phyloP scores from a whole-genome alignment of 2,888 invertebrate genomes.

The Cotesia congregata region DNA sequence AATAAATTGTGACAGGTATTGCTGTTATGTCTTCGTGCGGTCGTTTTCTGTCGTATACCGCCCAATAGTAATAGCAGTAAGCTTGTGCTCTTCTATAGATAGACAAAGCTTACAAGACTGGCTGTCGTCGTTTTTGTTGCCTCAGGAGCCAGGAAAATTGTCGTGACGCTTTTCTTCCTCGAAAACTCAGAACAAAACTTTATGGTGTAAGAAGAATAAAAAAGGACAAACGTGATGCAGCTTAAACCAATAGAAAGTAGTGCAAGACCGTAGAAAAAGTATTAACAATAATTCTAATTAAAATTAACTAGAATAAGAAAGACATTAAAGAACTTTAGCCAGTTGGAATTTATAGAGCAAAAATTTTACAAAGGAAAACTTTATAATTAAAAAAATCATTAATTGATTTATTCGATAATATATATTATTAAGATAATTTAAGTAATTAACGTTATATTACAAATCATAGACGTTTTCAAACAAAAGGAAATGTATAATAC shows the following conservation, averaged over 20 bases:
- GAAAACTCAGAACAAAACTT: constrained; percentile 33
- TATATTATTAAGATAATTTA: background rate
- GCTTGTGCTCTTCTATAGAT: constrained; percentile 24
- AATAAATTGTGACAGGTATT: constrained; percentile 34
- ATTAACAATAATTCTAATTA: constrained; percentile 36
- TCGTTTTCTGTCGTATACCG: constrained; percentile 25
- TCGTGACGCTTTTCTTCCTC: constrained; percentile 5
- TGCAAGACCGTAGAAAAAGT: constrained; percentile 19
- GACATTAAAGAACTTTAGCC: constrained; percentile 23
- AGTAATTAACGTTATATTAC: no score
- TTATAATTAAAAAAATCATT: background rate
- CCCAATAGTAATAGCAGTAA: constrained; percentile 17
- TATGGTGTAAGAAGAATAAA: constrained; percentile 42
- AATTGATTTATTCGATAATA: background rate
- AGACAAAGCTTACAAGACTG: constrained; percentile 19
- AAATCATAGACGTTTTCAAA: no score
- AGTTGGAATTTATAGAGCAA: constrained; percentile 19
- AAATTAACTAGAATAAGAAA: constrained; percentile 42
- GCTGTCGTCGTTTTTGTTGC: constrained; percentile 9
- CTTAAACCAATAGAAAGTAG: constrained; percentile 16
- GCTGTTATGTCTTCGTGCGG: constrained; percentile 37
- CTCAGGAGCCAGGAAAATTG: constrained; percentile 9
- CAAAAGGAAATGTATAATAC: constrained; percentile 32
- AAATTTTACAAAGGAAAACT: background rate
- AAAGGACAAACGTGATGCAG: constrained; percentile 42